Percentiles rank a stretch among this genome's conserved stretches.
Evolutionary conservation across 2,797 vertebrate species (phyloP).

Genomic region (Sphenodon punctatus): DNA sequence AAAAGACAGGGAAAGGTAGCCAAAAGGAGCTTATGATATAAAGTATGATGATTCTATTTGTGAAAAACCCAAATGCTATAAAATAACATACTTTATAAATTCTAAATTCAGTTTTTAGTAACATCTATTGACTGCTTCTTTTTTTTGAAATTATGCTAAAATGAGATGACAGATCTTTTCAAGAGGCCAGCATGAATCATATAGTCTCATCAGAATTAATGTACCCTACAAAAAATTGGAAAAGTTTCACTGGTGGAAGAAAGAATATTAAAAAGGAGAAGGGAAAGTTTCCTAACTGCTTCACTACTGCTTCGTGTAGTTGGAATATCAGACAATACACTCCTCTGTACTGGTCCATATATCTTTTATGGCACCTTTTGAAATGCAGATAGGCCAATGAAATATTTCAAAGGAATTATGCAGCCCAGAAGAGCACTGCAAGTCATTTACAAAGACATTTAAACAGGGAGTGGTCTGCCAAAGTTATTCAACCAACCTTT

Average conservation of each 20-base stretch:
- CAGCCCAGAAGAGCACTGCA: background rate
- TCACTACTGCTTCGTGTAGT: background rate
- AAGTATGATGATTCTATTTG: background rate
- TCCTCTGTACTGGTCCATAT: background rate
- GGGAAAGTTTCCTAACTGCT: background rate
- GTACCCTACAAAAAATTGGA: background rate
- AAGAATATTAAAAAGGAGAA: background rate
- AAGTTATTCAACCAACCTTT: background rate
- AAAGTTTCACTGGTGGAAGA: background rate
- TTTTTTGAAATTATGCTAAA: background rate
- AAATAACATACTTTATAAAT: background rate
- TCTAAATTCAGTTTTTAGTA: slow-evolving; percentile 21
- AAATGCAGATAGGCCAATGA: background rate
- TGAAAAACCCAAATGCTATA: slow-evolving; percentile 24
- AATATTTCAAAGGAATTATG: background rate
- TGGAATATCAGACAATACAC: no score
- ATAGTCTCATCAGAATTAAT: background rate
- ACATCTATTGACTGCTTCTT: background rate
- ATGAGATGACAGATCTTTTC: background rate
- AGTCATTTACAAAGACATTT: background rate
- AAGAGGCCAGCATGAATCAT: background rate
- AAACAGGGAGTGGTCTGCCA: background rate
- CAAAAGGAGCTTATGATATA: background rate
- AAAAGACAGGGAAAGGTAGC: background rate
- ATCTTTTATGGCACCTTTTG: background rate